A percentile compares a stretch with the other conserved stretches of the same genome.
These are phyloP conservation scores for Clarias gariepinus DNA, from an alignment of 2,113 vertebrate genomes.

Conservation along the genomic window DNA sequence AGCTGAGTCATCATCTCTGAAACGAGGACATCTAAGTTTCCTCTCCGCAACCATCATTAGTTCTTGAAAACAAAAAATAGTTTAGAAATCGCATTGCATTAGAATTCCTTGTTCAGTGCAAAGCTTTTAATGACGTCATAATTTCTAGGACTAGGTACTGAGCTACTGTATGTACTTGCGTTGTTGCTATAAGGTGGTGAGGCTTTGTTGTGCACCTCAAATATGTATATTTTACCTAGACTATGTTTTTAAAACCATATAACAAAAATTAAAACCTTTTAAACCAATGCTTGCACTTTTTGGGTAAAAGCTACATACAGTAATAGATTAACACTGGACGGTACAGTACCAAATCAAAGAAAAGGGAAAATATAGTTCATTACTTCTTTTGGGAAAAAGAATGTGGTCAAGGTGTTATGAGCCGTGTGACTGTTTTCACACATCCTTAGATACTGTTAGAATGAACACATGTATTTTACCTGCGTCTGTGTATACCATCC, in stretches of 20 bases:
- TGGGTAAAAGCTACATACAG: neutral
- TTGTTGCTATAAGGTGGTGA: neutral
- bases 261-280: no score
- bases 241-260: no score
- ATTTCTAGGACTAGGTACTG: neutral
- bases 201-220: neutral
- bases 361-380: neutral
- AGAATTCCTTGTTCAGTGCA: neutral
- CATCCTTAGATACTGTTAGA: neutral
- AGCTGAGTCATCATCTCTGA: constrained; percentile 36
- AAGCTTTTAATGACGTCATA: no score
- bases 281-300: neutral
- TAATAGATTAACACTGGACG: neutral
- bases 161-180: neutral
- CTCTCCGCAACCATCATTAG: neutral
- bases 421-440: neutral
- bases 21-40: constrained; percentile 22
- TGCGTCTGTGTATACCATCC: neutral
- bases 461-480: neutral
- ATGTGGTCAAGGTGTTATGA: neutral
- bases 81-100: neutral
- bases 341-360: neutral
- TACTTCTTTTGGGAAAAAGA: neutral
- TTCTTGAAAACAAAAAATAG: neutral
- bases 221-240: neutral